These are phyloP conservation scores for Apostichopus leukothele DNA, from an alignment of 53 echinoderm and acorn worm species.

Conservation along the genomic window DNA sequence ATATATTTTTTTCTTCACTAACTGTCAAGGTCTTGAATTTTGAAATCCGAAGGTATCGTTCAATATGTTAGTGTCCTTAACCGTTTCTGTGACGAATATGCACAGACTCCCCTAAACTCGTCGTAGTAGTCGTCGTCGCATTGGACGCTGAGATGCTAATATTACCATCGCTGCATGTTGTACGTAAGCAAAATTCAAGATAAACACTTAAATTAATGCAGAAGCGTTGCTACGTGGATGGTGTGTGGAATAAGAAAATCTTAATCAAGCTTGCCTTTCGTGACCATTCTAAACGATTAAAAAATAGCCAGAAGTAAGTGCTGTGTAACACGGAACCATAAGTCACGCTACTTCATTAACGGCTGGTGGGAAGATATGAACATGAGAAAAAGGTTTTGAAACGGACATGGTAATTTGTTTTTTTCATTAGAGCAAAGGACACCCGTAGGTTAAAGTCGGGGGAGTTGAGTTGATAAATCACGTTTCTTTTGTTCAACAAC, in stretches of 20 bases:
- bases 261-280: background rate
- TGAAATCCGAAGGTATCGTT: background rate
- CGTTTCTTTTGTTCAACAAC: background rate
- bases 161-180: constrained; percentile 12
- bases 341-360: too few species aligned
- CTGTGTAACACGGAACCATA: background rate
- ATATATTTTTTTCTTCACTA: background rate
- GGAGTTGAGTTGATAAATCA: background rate
- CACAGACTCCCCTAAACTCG: constrained; percentile 3
- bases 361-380: too few species aligned
- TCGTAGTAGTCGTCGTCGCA: background rate
- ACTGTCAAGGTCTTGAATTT: constrained; percentile 8
- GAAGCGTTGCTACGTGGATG: background rate
- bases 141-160: constrained; percentile 25
- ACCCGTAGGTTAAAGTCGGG: background rate
- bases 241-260: background rate
- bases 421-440: background rate
- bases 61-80: background rate
- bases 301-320: background rate
- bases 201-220: constrained; percentile 45
- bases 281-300: background rate
- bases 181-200: constrained; percentile 40
- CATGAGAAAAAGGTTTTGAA: background rate
- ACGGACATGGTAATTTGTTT: background rate
- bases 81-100: constrained; percentile 15